phyloP scores from a whole-genome alignment of 1,140 invertebrate species.

The Drosophila sturtevanti region DNA sequence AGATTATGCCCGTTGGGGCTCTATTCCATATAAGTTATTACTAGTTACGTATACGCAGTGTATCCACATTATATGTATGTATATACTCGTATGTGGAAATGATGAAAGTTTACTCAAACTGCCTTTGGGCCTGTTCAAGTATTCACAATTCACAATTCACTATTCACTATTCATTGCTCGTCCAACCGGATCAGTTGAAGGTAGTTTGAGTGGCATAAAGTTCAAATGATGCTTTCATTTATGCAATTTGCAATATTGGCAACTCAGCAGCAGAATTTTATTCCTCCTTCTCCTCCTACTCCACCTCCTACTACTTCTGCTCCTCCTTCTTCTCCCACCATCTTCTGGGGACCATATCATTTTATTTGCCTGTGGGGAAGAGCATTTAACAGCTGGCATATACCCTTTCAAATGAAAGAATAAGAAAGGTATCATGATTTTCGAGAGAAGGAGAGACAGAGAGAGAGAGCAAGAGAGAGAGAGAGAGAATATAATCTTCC shows the following conservation, averaged over 20 bases:
- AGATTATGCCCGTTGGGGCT: slow-evolving; percentile 65
- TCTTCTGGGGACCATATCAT: neutral
- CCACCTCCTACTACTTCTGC: neutral
- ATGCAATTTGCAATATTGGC: slow-evolving; percentile 73
- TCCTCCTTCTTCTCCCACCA: neutral
- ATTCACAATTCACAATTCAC: neutral
- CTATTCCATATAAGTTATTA: slow-evolving; percentile 33
- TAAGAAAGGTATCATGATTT: slow-evolving; percentile 17
- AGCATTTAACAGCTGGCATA: slow-evolving; percentile 31
- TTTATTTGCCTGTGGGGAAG: neutral
- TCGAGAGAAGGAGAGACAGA: no score
- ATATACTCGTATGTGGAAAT: slow-evolving; percentile 16
- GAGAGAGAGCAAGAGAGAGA: no score
- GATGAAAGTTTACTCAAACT: slow-evolving; percentile 31
- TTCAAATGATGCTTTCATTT: slow-evolving; percentile 40
- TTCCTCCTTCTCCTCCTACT: neutral
- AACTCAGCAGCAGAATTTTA: slow-evolving; percentile 62
- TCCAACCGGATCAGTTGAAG: neutral
- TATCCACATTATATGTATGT: slow-evolving; percentile 18
- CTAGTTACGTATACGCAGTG: slow-evolving; percentile 67
- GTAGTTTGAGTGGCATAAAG: neutral
- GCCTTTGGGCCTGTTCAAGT: slow-evolving; percentile 12
- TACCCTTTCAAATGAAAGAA: slow-evolving; percentile 19
- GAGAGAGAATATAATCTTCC: no score
- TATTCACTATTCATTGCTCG: neutral